Base-by-base conservation (phyloP, 2,113 vertebrate species). In the Datnioides undecimradiatus region DNA sequence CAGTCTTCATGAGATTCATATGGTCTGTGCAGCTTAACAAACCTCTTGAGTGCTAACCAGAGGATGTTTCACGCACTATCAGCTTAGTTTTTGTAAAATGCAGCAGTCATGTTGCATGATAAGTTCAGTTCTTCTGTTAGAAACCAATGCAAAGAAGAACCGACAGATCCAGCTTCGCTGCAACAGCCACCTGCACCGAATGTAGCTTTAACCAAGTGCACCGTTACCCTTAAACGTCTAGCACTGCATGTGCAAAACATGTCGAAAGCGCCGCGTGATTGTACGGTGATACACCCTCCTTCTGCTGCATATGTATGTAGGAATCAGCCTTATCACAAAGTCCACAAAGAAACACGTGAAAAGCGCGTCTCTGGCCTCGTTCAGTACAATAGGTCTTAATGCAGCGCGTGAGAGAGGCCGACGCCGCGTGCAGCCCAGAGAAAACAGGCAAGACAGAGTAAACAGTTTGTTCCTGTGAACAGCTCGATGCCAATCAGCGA, bases 401-500 rank as follows among this genome's bases (percentile, higher is more conserved):
- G 87, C 75, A 38, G 87, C 76, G 6, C 81, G 51, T 36, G 77
- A 76, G 82, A 43, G 79, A 84, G 85, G 80, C 84, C 74, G 70
- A 57, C 79, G 59, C 86, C 33, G 74, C 80, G 76, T 86, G 89
- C 88, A 86, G 90, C 91, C 87, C 89, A 60, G 74, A 88, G 90
- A 92, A 94, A 78, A 85, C 90, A 90, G 88, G 90, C 90, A 88
- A 93, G 88, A 84, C 88, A 88, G 92, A 93, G 92, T 94, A 95
- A 95, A 95, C 94, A 95, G 92, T 95, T 94, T 94, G 92, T 94
- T 93, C 92, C 88, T 65, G 91, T 80, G 91, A 93, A 91, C 92
- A 90, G 93, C 93, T 95, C 94, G 90, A 93, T 93, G 94, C 92
- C 95, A 95, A 95, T 95, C 94, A 95, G 93, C 92, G 89, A 95